phyloP scores from a whole-genome alignment of 2,113 vertebrate genomes.

The Menura novaehollandiae region DNA sequence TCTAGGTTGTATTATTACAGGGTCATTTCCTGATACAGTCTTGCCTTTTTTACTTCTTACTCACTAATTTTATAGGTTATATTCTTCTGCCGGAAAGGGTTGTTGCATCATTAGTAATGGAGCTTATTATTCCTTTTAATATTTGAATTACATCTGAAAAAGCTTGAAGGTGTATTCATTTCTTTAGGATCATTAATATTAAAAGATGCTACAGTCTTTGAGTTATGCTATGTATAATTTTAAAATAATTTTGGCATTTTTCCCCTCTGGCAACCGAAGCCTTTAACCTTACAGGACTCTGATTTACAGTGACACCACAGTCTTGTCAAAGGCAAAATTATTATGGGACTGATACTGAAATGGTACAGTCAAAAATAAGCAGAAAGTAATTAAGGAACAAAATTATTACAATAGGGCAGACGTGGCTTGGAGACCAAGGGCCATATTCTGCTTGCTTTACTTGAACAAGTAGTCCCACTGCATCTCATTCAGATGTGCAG shows the following conservation, averaged over 20 bases:
- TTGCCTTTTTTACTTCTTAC: constrained; percentile 13
- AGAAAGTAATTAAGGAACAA: constrained; percentile 22
- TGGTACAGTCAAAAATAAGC: constrained; percentile 13
- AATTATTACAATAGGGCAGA: neutral
- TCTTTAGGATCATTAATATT: constrained; percentile 27
- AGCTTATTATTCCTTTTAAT: constrained; percentile 47
- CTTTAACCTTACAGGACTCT: neutral
- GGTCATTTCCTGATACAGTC: neutral
- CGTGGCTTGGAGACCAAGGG: neutral
- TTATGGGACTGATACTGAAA: constrained; percentile 12
- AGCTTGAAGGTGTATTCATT: constrained; percentile 14
- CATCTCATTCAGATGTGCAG: neutral
- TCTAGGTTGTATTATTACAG: neutral
- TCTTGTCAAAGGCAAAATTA: constrained; percentile 48
- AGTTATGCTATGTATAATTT: constrained; percentile 32
- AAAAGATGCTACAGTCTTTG: constrained; percentile 23
- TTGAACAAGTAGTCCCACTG: neutral
- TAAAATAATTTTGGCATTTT: constrained; percentile 43
- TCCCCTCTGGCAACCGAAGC: neutral
- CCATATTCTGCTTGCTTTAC: neutral
- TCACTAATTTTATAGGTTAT: constrained; percentile 4
- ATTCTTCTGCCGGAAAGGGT: neutral
- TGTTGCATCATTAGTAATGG: constrained; percentile 34
- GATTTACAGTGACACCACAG: constrained; percentile 24
- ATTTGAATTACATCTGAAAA: constrained; percentile 49